Evolutionary conservation across 2,888 invertebrate species (phyloP).

Genomic region (Cantharis rustica): DNA sequence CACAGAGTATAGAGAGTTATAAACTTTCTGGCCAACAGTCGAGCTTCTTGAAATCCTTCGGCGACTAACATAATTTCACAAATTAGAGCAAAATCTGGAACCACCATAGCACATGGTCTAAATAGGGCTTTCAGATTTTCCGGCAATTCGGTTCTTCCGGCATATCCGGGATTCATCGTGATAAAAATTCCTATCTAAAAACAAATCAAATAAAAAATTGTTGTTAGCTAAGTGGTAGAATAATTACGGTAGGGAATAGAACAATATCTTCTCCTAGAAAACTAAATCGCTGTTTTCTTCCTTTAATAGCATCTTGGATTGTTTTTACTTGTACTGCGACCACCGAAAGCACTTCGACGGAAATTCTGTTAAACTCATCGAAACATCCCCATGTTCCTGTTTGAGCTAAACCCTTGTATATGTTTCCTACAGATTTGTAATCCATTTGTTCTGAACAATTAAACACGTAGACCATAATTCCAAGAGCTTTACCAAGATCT

Average conservation of each 20-base stretch:
- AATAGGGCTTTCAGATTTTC: constrained; percentile 78
- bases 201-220: neutral
- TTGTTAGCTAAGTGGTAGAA: neutral
- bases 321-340: constrained; percentile 92
- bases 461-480: constrained; percentile 73
- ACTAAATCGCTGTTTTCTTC: constrained; percentile 77
- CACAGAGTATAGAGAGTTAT: constrained; percentile 92
- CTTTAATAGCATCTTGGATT: constrained; percentile 85
- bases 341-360: constrained; percentile 93
- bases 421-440: constrained; percentile 79
- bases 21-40: constrained; percentile 88
- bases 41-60: constrained; percentile 92
- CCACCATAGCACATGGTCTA: constrained; percentile 96
- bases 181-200: constrained; percentile 81
- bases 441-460: neutral
- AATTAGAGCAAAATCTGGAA: constrained; percentile 94
- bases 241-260: constrained; percentile 67
- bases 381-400: constrained; percentile 98
- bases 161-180: constrained; percentile 97
- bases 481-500: constrained; percentile 90
- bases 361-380: constrained; percentile 94
- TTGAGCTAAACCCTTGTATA: constrained; percentile 94
- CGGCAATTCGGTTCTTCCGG: constrained; percentile 87
- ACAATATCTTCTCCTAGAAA: constrained; percentile 84
- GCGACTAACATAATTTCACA: constrained; percentile 97